A percentile compares a stretch with the other conserved stretches of the same genome.
phyloP scores from a whole-genome alignment of 2,113 vertebrate species.

The Triplophysa siluroides region DNA sequence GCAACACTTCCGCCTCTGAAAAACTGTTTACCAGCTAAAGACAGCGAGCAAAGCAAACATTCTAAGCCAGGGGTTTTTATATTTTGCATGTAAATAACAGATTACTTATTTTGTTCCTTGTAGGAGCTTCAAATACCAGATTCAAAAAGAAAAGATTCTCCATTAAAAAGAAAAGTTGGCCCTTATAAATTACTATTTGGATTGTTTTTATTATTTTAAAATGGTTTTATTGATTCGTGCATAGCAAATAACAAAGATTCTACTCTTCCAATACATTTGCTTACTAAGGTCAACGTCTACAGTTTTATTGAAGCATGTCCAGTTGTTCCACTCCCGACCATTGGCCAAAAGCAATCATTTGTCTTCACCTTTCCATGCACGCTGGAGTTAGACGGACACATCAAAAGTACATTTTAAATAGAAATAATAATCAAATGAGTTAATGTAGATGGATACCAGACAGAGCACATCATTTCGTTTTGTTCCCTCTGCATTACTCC shows the following conservation, averaged over 20 bases:
- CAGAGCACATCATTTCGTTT: neutral
- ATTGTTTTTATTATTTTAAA: too few species aligned
- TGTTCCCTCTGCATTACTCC: constrained; percentile 27
- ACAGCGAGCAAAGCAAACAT: constrained; percentile 19
- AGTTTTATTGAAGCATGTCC: constrained; percentile 31
- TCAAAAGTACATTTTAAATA: constrained; percentile 32
- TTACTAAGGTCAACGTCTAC: constrained; percentile 22
- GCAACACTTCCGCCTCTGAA: constrained; percentile 66
- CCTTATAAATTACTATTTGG: too few species aligned
- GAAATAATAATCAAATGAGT: constrained; percentile 23
- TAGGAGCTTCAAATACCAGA: too few species aligned
- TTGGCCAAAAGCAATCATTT: constrained; percentile 28
- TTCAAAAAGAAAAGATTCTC: too few species aligned
- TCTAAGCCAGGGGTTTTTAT: neutral
- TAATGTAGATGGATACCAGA: constrained; percentile 18
- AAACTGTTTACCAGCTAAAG: constrained; percentile 65
- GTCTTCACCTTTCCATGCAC: constrained; percentile 24
- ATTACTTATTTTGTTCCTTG: neutral
- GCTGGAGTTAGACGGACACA: constrained; percentile 16
- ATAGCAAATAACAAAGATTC: constrained; percentile 11
- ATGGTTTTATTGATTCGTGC: too few species aligned
- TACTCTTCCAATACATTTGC: constrained; percentile 40
- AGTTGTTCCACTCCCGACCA: constrained; percentile 25
- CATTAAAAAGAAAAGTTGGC: too few species aligned
- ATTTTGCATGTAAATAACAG: neutral